Evolutionary conservation across 2,113 vertebrate species (phyloP).

Genomic region (Tragulus kanchil): DNA sequence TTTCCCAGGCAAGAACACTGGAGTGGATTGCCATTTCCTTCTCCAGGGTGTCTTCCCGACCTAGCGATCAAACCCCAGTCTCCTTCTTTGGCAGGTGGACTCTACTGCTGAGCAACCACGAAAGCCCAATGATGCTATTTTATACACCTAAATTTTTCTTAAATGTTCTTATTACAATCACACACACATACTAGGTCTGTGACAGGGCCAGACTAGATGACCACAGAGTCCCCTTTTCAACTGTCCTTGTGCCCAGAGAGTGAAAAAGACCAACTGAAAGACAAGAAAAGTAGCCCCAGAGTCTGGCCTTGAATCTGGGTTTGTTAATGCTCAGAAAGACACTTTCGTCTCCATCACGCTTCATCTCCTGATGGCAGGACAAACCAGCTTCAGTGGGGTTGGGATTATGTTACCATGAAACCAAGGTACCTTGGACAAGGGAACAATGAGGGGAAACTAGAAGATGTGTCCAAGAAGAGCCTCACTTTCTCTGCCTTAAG

Average conservation of each 20-base stretch:
- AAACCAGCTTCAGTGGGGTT: neutral
- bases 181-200: neutral
- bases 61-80: neutral
- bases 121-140: neutral
- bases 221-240: neutral
- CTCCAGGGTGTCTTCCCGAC: neutral
- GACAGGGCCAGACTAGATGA: neutral
- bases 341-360: neutral
- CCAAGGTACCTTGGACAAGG: no score
- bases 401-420: neutral
- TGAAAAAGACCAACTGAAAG: neutral
- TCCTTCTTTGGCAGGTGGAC: neutral
- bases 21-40: neutral
- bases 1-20: neutral
- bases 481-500: neutral
- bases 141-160: neutral
- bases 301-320: neutral
- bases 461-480: neutral
- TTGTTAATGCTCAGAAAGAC: neutral
- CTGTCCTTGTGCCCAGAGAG: neutral
- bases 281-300: neutral
- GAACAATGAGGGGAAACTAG: no score
- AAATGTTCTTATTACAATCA: neutral
- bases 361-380: neutral
- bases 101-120: neutral